Base-by-base conservation (phyloP, 2,888 invertebrate species). In the Ornithoptera alexandrae region DNA sequence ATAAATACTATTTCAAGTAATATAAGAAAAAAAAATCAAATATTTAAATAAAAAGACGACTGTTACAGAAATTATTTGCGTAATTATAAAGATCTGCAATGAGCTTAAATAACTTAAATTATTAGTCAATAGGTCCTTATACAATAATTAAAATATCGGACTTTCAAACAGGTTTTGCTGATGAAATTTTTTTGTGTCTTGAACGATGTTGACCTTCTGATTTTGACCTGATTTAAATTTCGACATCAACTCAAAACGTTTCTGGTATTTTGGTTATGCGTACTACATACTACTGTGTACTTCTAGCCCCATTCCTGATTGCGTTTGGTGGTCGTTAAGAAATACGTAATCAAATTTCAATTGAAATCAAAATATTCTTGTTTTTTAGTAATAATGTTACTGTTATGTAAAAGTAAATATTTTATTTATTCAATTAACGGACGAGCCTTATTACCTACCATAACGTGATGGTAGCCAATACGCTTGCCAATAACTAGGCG, bases 181-280 rank as follows among this genome's bases (percentile, higher is more conserved):
- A 61, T 65, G 65, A 69, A 61, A 65, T 65, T 61, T 64, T 63
- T 68, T 67, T 56, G 60, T 64, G 22, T 60, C 36, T 18, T 39
- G 62, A 56, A 62, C 61, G 67, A 20, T 56, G 22, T 67, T 60
- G 63, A 70, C 56, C 63, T 63, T 62, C 68, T 50, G 56, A 62
- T 64, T 70, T 61, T 67, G 64, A 67, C 64, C 66, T 62, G 58
- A 66, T 59, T 64, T 56, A 7, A 58, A 61, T 71, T 70, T 67
- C 69, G 65, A 66, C 69, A 74, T 65, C 62, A 63, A 20, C 62
- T 56, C 57, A 58, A 58, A 58, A 58, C 57, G 22, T 58, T 58
- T 58, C 22, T 58, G 57, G 22, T 58, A 58, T 24, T 58, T 22
- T 58, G 57, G 15, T 58, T 12, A 22, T 22, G 12, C 12, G 7